Conservation (phyloP, 1,140 invertebrate genomes). For the Octopus sinensis region DNA sequence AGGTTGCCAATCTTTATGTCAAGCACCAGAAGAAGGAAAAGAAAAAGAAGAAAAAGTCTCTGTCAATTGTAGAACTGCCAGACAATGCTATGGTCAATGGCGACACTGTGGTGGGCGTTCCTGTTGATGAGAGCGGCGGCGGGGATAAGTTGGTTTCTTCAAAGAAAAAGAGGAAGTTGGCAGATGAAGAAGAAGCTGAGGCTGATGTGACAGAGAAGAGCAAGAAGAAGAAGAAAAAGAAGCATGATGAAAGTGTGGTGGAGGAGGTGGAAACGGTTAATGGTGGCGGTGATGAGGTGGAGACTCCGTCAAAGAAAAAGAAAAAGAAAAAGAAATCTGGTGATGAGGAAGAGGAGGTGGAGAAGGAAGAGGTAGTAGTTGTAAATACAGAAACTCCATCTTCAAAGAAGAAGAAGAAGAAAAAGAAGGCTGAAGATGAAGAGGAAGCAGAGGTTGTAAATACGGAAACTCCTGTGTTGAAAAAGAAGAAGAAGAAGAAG, state of each 20-base stretch:
- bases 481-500: constrained; percentile 49
- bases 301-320: constrained; percentile 37
- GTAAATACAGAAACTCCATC: constrained; percentile 16
- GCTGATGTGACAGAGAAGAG: constrained; percentile 32
- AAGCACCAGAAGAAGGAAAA: constrained; percentile 49
- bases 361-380: constrained; percentile 19
- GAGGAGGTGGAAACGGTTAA: constrained; percentile 21
- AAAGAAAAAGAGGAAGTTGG: constrained; percentile 20
- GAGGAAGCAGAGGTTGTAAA: constrained; percentile 7
- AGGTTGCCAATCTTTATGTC: constrained; percentile 45
- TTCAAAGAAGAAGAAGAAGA: constrained; percentile 44
- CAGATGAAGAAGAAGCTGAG: constrained; percentile 23
- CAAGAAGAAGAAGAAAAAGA: constrained; percentile 25
- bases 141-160: not conserved
- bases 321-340: constrained; percentile 49
- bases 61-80: constrained; percentile 18
- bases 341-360: constrained; percentile 23
- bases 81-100: constrained; percentile 2
- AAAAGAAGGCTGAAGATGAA: constrained; percentile 32
- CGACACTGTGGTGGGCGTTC: not conserved
- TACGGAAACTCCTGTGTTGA: not conserved
- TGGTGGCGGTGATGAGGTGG: not conserved
- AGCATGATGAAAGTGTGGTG: constrained; percentile 25
- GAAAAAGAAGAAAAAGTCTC: constrained; percentile 37
- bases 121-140: not conserved